phyloP scores from a whole-genome alignment of 1,140 invertebrate species.

The Aphidius ervi region DNA sequence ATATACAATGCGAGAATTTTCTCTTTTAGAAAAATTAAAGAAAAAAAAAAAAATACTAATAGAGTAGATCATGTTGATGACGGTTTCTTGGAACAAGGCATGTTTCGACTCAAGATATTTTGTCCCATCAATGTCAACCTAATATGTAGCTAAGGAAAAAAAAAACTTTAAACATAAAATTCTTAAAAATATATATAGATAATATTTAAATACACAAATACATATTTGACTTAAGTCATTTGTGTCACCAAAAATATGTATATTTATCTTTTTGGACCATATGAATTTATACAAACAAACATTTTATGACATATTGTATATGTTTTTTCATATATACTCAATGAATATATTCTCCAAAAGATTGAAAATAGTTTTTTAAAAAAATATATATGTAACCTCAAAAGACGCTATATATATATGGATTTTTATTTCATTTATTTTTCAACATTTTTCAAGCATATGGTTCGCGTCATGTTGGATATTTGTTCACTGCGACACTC shows the following conservation, averaged over 20 bases:
- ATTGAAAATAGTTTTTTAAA: constrained; percentile 24
- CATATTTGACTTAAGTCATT: not conserved
- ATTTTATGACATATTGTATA: not conserved
- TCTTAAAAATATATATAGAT: constrained; percentile 11
- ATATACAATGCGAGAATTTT: too few species aligned
- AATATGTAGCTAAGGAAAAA: not conserved
- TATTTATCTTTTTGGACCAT: not conserved
- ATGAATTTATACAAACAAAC: constrained; percentile 4
- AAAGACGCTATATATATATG: constrained; percentile 4
- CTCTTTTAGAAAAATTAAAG: not conserved
- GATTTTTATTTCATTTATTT: constrained; percentile 21
- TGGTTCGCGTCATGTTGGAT: constrained; percentile 36
- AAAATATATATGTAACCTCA: too few species aligned
- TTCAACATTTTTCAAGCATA: constrained; percentile 31
- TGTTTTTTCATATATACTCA: constrained; percentile 4
- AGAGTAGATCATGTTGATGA: not conserved
- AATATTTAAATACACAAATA: too few species aligned
- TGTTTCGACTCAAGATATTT: constrained; percentile 2
- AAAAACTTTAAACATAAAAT: not conserved
- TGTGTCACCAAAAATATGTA: constrained; percentile 19
- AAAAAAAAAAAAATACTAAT: not conserved
- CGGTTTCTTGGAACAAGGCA: too few species aligned
- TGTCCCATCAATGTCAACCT: constrained; percentile 13
- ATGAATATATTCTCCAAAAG: not conserved
- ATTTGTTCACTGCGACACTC: constrained; percentile 34